Evolutionary conservation across 2,113 vertebrate species (phyloP).

Genomic region (Pluvialis apricaria): DNA sequence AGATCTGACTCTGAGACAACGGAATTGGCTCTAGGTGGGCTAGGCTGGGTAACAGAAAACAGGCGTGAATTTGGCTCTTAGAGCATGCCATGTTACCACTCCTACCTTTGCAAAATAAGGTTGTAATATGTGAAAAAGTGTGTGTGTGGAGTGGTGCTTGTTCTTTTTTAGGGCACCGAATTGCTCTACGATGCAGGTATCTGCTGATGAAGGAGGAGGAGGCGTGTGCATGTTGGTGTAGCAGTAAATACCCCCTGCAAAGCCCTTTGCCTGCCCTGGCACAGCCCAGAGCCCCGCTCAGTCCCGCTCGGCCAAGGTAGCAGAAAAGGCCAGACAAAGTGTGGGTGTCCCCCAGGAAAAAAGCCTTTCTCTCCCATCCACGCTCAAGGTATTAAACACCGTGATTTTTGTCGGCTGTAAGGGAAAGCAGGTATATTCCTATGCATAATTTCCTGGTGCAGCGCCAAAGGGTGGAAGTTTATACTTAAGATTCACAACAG

Average conservation of each 20-base stretch:
- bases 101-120: neutral
- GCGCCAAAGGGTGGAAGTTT: slow-evolving; percentile 58
- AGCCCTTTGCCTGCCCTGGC: neutral
- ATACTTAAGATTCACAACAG: slow-evolving; percentile 62
- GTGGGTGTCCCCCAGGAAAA: neutral
- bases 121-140: neutral
- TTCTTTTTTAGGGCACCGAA: neutral
- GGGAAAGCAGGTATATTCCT: slow-evolving; percentile 52
- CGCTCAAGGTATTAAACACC: neutral
- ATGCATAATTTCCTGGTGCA: slow-evolving; percentile 34
- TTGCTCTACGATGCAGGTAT: neutral
- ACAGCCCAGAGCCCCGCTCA: rapidly evolving
- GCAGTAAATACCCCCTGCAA: neutral
- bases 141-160: neutral
- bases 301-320: rapidly evolving
- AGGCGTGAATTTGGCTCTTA: neutral
- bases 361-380: neutral
- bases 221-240: rapidly evolving
- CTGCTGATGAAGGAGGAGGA: neutral
- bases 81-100: no score
- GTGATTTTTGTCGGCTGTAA: neutral
- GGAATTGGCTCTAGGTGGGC: neutral
- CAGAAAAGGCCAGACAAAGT: neutral
- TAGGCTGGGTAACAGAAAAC: neutral
- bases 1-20: neutral